Percentiles rank a stretch among this genome's conserved stretches.
phyloP scores from a whole-genome alignment of 2,888 invertebrate species.

The Pollenia amentaria region DNA sequence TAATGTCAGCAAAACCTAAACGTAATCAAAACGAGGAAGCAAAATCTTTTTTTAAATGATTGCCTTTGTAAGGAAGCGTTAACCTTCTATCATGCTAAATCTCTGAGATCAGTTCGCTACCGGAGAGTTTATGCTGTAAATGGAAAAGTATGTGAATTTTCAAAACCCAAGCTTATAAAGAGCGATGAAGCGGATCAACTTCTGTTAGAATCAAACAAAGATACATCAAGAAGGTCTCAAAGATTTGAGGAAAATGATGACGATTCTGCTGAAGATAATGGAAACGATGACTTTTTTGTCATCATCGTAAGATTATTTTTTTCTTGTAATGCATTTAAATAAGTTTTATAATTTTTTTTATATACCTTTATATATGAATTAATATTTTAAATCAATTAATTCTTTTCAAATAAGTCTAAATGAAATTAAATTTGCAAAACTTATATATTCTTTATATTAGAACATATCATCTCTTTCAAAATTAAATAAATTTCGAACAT shows the following conservation, averaged over 20 bases:
- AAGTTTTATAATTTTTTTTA: too few species aligned
- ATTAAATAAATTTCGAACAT: slow-evolving; percentile 10
- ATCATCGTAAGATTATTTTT: too few species aligned
- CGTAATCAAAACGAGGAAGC: slow-evolving; percentile 17
- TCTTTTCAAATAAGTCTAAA: not conserved
- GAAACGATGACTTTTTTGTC: too few species aligned
- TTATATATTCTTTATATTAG: slow-evolving; percentile 11
- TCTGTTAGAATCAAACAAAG: not conserved
- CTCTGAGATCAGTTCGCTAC: slow-evolving; percentile 9
- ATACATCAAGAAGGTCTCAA: slow-evolving; percentile 4
- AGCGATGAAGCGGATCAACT: slow-evolving; percentile 13
- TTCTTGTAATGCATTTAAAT: too few species aligned
- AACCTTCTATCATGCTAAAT: slow-evolving; percentile 9
- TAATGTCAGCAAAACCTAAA: slow-evolving; percentile 21
- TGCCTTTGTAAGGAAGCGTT: too few species aligned
- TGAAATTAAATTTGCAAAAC: not conserved
- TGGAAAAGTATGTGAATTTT: slow-evolving; percentile 17
- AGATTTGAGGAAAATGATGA: not conserved
- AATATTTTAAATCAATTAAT: too few species aligned
- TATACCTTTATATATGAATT: too few species aligned
- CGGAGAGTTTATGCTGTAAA: slow-evolving; percentile 7
- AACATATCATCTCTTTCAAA: too few species aligned
- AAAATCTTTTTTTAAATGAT: slow-evolving; percentile 31
- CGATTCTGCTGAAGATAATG: too few species aligned
- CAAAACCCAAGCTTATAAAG: slow-evolving; percentile 12